phyloP scores from a whole-genome alignment of 2,797 vertebrate species.

The Petrocephalus sullivani region DNA sequence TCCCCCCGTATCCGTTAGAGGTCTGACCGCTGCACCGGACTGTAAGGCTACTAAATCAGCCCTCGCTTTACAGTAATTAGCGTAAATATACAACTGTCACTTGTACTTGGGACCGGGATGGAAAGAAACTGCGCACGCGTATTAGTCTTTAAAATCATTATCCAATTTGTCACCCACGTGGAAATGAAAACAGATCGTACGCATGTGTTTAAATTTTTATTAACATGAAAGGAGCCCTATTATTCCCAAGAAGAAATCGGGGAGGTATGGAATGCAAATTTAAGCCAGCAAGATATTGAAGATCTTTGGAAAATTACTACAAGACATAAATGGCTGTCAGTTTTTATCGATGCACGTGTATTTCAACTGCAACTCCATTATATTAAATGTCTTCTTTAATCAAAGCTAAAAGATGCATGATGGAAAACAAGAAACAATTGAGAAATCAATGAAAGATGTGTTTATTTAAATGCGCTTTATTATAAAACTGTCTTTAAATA shows the following conservation, averaged over 20 bases:
- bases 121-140: constrained; percentile 35
- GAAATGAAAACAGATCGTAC: constrained; percentile 31
- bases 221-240: neutral
- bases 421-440: neutral
- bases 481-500: neutral
- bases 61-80: constrained; percentile 41
- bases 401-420: neutral
- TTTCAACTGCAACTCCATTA: neutral
- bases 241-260: neutral
- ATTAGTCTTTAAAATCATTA: constrained; percentile 39
- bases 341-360: neutral
- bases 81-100: constrained; percentile 50
- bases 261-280: neutral
- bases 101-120: constrained; percentile 30
- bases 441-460: neutral
- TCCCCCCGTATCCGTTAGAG: neutral
- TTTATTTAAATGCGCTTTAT: neutral
- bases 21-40: constrained; percentile 33
- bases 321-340: constrained; percentile 2
- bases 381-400: neutral
- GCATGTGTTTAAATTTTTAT: constrained; percentile 23
- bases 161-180: constrained; percentile 40
- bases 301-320: constrained; percentile 5
- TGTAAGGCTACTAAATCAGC: constrained; percentile 37
- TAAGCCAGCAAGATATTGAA: neutral